A percentile compares a stretch with the other conserved stretches of the same genome.
phyloP scores from a whole-genome alignment of 2,113 vertebrate species.

The Formicarius rufipectus region DNA sequence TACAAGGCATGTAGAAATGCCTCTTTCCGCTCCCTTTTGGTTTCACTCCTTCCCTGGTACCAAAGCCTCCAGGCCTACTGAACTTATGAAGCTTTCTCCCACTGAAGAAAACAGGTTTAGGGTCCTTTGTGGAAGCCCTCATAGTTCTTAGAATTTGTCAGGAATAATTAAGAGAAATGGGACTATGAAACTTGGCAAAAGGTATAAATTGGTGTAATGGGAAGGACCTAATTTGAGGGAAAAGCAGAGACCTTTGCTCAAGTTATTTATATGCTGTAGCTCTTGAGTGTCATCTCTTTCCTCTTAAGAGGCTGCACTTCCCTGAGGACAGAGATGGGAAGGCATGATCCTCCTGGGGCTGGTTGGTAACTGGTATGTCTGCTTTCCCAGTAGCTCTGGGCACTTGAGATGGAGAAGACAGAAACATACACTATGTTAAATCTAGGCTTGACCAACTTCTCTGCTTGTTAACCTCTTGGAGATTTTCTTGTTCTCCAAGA shows the following conservation, averaged over 20 bases:
- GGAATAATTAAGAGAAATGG: slow-evolving; percentile 19
- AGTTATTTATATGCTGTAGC: not conserved
- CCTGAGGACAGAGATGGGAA: not conserved
- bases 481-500: not conserved
- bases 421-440: not conserved
- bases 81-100: not conserved
- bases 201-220: not conserved
- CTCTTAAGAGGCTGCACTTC: not conserved
- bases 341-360: not conserved
- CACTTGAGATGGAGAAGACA: not conserved
- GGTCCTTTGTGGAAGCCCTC: not conserved
- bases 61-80: not conserved
- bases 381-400: not conserved
- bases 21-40: rapidly evolving
- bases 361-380: not conserved
- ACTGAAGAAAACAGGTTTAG: not conserved
- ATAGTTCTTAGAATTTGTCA: not conserved
- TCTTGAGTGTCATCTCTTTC: not conserved
- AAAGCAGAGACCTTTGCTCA: not conserved
- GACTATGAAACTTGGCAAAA: not conserved
- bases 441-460: not conserved
- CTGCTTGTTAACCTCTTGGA: not conserved
- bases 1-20: not conserved
- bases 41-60: not conserved
- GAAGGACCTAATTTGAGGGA: not conserved